Evolutionary conservation across 2,888 invertebrate species (phyloP).

Genomic region (Notodonta ziczac): DNA sequence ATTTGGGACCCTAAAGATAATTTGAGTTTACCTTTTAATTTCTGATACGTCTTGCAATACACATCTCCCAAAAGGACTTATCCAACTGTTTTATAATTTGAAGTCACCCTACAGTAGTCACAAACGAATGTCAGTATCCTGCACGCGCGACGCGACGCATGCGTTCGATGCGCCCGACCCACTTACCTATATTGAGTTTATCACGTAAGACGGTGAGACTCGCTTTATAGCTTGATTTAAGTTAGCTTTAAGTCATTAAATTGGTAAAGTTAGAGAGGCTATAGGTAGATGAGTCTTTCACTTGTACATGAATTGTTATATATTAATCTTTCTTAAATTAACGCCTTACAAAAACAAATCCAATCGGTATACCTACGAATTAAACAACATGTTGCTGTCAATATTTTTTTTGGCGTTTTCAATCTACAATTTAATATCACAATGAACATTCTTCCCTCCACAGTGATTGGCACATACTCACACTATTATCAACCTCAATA

Average conservation of each 20-base stretch:
- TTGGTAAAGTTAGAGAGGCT: neutral
- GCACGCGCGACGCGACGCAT: slow-evolving; percentile 1
- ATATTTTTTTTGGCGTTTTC: too few species aligned
- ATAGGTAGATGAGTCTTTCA: neutral
- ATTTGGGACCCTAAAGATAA: too few species aligned
- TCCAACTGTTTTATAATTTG: neutral
- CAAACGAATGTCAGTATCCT: slow-evolving; percentile 1
- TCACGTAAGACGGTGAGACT: neutral
- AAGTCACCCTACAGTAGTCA: neutral
- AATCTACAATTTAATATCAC: too few species aligned
- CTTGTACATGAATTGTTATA: too few species aligned
- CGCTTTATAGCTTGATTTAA: neutral
- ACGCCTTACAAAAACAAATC: too few species aligned
- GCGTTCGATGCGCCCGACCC: slow-evolving; percentile 1
- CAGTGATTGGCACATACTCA: too few species aligned
- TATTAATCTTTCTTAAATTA: too few species aligned
- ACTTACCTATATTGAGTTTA: neutral
- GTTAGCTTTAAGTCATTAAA: neutral
- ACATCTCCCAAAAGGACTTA: neutral
- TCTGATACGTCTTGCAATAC: neutral
- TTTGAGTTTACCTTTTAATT: too few species aligned
- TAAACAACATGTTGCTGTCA: too few species aligned
- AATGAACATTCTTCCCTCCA: too few species aligned
- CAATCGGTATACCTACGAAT: too few species aligned
- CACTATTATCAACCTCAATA: too few species aligned